phyloP scores from a whole-genome alignment of 92 coral and sea anemone species.

The Palythoa heliodiscus region DNA sequence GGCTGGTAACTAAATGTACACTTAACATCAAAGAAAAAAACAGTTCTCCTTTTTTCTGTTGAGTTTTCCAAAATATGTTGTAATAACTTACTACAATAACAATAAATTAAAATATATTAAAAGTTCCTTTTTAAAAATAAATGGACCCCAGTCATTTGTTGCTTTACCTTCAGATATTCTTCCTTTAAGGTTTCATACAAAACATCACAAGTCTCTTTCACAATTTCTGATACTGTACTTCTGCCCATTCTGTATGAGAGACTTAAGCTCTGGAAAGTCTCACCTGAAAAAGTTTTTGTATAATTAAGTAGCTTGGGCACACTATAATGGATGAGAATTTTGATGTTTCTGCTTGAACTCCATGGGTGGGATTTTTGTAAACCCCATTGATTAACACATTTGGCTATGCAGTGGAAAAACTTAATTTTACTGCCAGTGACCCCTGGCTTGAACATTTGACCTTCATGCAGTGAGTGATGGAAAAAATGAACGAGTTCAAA shows the following conservation, averaged over 20 bases:
- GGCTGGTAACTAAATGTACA: conserved; percentile 13
- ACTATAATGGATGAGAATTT: background rate
- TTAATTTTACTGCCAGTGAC: conserved; percentile 4
- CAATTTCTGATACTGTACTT: conserved; percentile 7
- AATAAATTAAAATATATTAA: background rate
- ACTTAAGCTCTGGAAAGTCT: conserved; percentile 7
- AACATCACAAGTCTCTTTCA: conserved; percentile 9
- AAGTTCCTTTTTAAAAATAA: background rate
- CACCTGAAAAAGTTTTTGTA: conserved; percentile 7
- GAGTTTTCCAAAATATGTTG: conserved; percentile 8
- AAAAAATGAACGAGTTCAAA: background rate
- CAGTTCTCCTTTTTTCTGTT: conserved; percentile 12
- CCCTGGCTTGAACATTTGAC: conserved; percentile 7
- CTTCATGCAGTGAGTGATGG: conserved; percentile 2
- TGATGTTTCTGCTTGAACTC: background rate
- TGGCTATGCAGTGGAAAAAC: background rate
- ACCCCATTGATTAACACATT: conserved; percentile 14
- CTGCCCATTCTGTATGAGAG: conserved; percentile 19
- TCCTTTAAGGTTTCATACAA: conserved; percentile 9
- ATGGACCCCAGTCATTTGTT: conserved; percentile 18
- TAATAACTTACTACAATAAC: conserved; percentile 12
- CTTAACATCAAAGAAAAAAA: conserved; percentile 9
- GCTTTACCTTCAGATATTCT: conserved; percentile 11
- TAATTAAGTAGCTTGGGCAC: background rate
- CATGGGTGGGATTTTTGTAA: conserved; percentile 14